Evolutionary conservation across 1,140 invertebrate species (phyloP), one percentile per base, ranked within the genome.

Genomic region (Drosophila subobscura): DNA sequence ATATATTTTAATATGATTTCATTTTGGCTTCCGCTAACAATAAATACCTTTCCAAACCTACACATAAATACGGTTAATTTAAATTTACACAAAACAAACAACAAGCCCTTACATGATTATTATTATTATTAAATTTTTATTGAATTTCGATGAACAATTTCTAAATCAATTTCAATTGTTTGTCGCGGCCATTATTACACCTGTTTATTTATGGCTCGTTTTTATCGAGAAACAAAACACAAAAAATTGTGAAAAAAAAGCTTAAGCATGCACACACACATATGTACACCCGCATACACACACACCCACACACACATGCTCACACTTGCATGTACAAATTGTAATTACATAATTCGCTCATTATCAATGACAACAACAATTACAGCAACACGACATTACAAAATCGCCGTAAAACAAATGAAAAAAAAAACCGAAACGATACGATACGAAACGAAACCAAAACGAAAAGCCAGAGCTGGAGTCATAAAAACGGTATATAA

Each of bases 271-370:
- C 8, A 12, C 16, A 23, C 23, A 46, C 20, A 45, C 20, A 22
- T n/a, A n/a, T n/a, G n/a, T n/a, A n/a, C n/a, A n/a, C n/a, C n/a
- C 44, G 5, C 50, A 49, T n/a, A 23, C 27, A 37, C 41, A 64
- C 40, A 47, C 12, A 72, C 20, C 4, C n/a, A 22, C 29, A 40
- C 0, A 8, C 46, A 27, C 8, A 42, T 25, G 14, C 16, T 47
- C 23, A 8, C 33, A 52, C 29, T 55, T 46, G 61, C 56, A 10
- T 56, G 61, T 49, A 64, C 58, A 55, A 61, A 83, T 58, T 78
- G 65, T 86, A 81, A 81, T 85, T 85, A 85, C 83, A 86, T 86
- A 86, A 85, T 85, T 85, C 80, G 73, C 81, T 72, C 83, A 85
- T 85, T 85, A 85, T 85, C 81, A 85, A 86, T 85, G 81, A 86